Conservation (phyloP, 2,888 invertebrate genomes). For the Endotricha flammealis region DNA sequence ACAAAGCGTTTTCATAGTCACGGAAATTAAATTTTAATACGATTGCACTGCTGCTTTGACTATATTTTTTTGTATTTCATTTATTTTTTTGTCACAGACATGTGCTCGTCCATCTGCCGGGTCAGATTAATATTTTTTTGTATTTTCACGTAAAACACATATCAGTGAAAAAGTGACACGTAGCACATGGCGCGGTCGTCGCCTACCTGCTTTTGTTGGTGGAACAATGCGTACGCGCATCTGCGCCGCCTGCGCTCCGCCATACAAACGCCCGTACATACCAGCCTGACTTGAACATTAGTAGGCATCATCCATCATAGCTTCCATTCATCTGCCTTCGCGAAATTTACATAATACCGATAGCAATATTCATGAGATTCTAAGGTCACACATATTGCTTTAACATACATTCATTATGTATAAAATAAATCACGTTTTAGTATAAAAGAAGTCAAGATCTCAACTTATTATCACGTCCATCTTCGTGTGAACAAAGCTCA, state of each 20-base stretch:
- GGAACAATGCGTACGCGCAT: slow-evolving; percentile 63
- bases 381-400: slow-evolving; percentile 2
- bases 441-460: too few relatives aligned
- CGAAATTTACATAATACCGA: slow-evolving; percentile 25
- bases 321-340: slow-evolving; percentile 32
- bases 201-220: slow-evolving; percentile 73
- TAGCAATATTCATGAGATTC: slow-evolving; percentile 1
- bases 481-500: background rate
- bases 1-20: slow-evolving; percentile 47
- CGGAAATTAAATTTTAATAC: slow-evolving; percentile 42
- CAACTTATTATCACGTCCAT: too few relatives aligned
- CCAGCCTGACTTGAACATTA: slow-evolving; percentile 33
- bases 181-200: slow-evolving; percentile 68
- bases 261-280: slow-evolving; percentile 34
- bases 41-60: slow-evolving; percentile 18
- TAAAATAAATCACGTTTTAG: too few relatives aligned
- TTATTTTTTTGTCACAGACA: slow-evolving; percentile 51
- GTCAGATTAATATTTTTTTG: slow-evolving; percentile 68
- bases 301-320: slow-evolving; percentile 35
- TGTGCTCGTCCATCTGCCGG: slow-evolving; percentile 70
- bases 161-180: slow-evolving; percentile 70
- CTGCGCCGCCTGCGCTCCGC: slow-evolving; percentile 61
- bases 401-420: too few relatives aligned
- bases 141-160: slow-evolving; percentile 64
- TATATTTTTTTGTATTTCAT: slow-evolving; percentile 25